These are phyloP conservation scores for Nephila pilipes DNA, from an alignment of 1,140 invertebrate species.

Conservation along the genomic window DNA sequence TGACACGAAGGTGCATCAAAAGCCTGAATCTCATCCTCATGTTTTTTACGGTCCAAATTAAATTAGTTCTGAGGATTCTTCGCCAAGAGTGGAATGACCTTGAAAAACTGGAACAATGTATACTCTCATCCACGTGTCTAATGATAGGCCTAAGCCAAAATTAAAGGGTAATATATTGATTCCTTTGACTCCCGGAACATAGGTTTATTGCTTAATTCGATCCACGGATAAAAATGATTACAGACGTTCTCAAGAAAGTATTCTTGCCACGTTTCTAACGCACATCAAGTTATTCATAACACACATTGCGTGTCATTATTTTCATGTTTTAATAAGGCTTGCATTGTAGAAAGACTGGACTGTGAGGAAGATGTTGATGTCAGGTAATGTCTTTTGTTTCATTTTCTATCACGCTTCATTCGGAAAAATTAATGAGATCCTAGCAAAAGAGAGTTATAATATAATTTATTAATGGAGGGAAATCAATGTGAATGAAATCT, in stretches of 20 bases:
- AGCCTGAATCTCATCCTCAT: neutral
- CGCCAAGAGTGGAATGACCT: slow-evolving; percentile 1
- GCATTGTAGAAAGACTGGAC: neutral
- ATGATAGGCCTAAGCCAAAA: neutral
- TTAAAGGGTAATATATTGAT: slow-evolving; percentile 25
- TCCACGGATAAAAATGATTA: slow-evolving; percentile 27
- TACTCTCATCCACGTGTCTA: neutral
- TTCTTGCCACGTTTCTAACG: neutral
- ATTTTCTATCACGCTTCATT: neutral
- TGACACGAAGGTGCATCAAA: neutral
- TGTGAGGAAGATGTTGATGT: neutral
- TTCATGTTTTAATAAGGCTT: slow-evolving; percentile 3
- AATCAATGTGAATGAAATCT: too few species aligned
- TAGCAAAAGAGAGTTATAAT: too few species aligned
- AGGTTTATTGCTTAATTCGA: slow-evolving; percentile 16
- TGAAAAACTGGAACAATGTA: slow-evolving; percentile 35
- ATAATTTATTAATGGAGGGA: too few species aligned
- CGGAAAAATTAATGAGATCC: too few species aligned
- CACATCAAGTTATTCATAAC: neutral
- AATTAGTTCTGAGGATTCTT: slow-evolving; percentile 19
- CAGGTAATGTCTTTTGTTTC: neutral
- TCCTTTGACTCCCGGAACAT: neutral
- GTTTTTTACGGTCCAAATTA: slow-evolving; percentile 32
- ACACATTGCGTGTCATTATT: slow-evolving; percentile 18
- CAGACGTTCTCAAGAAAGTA: neutral